A percentile compares a stretch with the other conserved stretches of the same genome.
phyloP scores from a whole-genome alignment of 2,888 invertebrate genomes.

The Sympetrum striolatum region DNA sequence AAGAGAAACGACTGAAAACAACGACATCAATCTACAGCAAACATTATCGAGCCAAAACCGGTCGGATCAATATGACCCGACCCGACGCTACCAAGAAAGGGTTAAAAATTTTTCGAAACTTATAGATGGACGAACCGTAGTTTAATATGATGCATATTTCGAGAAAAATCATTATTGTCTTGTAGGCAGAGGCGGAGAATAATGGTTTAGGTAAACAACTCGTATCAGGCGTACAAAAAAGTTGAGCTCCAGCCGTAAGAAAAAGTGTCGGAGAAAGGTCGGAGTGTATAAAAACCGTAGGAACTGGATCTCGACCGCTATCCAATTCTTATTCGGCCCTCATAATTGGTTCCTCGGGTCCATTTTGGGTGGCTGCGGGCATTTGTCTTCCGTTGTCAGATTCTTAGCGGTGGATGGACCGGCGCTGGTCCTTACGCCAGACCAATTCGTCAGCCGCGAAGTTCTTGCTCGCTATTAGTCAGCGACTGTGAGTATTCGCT shows the following conservation, averaged over 20 bases:
- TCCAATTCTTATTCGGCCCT: neutral
- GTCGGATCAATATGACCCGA: too few species aligned
- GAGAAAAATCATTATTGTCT: too few species aligned
- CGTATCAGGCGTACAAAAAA: neutral
- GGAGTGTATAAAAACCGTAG: neutral
- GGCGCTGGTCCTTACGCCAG: neutral
- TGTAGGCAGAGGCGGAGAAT: too few species aligned
- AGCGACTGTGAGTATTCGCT: neutral
- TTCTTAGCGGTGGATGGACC: neutral
- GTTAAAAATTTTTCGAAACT: too few species aligned
- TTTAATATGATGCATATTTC: too few species aligned
- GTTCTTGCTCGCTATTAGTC: neutral
- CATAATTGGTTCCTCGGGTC: neutral
- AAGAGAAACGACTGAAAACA: too few species aligned
- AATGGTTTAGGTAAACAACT: too few species aligned
- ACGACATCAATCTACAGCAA: too few species aligned
- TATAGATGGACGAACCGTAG: too few species aligned
- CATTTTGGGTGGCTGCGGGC: neutral
- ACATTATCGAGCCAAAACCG: too few species aligned
- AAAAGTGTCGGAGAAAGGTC: neutral
- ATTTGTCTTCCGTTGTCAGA: neutral
- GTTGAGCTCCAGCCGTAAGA: neutral
- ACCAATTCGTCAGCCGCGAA: neutral
- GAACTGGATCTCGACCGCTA: neutral
- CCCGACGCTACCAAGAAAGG: too few species aligned